Percentiles rank a stretch among this genome's conserved stretches.
Evolutionary conservation across 2,797 vertebrate genomes (phyloP).

Genomic region (Odontamblyopus rebecca): DNA sequence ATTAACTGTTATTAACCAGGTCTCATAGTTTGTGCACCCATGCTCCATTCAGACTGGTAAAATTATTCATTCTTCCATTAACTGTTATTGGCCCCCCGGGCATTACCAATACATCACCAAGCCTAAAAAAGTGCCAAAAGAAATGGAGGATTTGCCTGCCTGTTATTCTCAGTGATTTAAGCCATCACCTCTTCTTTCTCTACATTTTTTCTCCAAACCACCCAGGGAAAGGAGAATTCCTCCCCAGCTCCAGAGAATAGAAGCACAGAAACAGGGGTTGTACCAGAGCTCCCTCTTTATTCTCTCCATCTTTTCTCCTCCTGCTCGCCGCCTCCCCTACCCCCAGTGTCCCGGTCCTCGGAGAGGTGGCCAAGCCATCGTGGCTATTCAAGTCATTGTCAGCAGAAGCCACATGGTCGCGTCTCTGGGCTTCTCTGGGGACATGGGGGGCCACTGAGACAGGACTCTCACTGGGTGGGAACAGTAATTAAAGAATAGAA

Average conservation of each 20-base stretch:
- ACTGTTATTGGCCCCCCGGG: conserved; percentile 58
- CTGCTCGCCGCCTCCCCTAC: conserved; percentile 30
- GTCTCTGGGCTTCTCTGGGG: conserved; percentile 73
- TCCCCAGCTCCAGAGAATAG: conserved; percentile 58
- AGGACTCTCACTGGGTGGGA: conserved; percentile 72
- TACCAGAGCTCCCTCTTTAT: conserved; percentile 65
- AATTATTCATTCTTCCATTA: conserved; percentile 62
- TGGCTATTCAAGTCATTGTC: conserved; percentile 77
- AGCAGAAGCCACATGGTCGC: conserved; percentile 72
- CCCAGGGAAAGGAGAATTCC: conserved; percentile 69
- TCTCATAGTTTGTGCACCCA: conserved; percentile 19
- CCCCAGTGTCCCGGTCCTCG: conserved; percentile 56
- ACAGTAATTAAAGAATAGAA: conserved; percentile 79
- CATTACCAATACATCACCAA: conserved; percentile 51
- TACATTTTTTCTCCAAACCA: conserved; percentile 65
- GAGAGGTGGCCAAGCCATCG: conserved; percentile 75
- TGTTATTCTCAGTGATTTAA: conserved; percentile 65
- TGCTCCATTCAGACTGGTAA: conserved; percentile 35
- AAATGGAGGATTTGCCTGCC: conserved; percentile 59
- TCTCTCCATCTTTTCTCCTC: conserved; percentile 65
- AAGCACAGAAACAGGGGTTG: conserved; percentile 57
- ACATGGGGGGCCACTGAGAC: conserved; percentile 53
- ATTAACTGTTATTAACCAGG: background rate
- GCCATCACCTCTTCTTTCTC: conserved; percentile 44
- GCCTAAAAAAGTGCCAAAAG: conserved; percentile 43